These are phyloP conservation scores for Bujurquina vittata DNA, from an alignment of 2,113 vertebrate genomes.

Conservation along the genomic window DNA sequence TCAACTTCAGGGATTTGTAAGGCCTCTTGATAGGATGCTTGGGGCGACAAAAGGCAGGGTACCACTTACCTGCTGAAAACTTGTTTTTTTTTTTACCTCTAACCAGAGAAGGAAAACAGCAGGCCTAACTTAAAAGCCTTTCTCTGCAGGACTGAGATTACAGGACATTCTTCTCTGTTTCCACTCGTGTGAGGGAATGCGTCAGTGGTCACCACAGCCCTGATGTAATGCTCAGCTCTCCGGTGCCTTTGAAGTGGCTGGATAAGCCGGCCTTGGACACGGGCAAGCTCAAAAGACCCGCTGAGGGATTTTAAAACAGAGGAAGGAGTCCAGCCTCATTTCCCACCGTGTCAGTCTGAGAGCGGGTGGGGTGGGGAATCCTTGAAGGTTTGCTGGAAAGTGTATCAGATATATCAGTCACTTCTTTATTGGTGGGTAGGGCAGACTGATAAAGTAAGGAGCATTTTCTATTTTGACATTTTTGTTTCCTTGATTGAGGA, in stretches of 20 bases:
- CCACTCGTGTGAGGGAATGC: conserved; percentile 27
- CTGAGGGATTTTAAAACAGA: conserved; percentile 58
- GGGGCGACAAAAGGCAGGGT: conserved; percentile 18
- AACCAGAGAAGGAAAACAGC: conserved; percentile 23
- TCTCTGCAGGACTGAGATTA: conserved; percentile 71
- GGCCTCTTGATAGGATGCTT: conserved; percentile 27
- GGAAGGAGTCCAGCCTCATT: conserved; percentile 53
- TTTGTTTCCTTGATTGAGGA: background rate
- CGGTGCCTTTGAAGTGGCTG: conserved; percentile 65
- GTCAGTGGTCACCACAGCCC: conserved; percentile 45
- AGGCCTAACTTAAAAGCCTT: conserved; percentile 56
- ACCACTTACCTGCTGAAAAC: conserved; percentile 61
- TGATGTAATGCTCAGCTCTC: conserved; percentile 36
- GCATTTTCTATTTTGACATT: background rate
- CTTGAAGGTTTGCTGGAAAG: conserved; percentile 19
- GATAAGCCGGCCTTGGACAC: conserved; percentile 52
- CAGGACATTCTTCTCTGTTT: conserved; percentile 59
- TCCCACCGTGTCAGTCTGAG: conserved; percentile 40
- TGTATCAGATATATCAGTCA: conserved; percentile 32
- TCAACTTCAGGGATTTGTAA: conserved; percentile 35
- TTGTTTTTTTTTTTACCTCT: background rate
- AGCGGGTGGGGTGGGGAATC: background rate
- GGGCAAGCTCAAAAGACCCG: conserved; percentile 30
- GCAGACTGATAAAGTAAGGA: background rate
- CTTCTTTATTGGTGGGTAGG: background rate